These are phyloP conservation scores for Alectura lathami DNA, from an alignment of 2,113 vertebrate species.

Conservation along the genomic window DNA sequence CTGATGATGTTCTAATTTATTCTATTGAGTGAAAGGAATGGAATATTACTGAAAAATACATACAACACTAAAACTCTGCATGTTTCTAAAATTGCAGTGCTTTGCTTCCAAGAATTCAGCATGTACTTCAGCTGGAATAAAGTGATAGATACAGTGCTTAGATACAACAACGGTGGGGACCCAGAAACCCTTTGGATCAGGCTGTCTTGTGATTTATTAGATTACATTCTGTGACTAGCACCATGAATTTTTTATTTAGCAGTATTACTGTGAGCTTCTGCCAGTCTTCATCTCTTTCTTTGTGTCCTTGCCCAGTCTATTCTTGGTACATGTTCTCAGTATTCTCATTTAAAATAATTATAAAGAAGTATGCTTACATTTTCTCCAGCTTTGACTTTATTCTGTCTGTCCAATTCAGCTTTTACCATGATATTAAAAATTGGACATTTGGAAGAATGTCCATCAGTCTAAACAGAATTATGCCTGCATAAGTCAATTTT, in stretches of 20 bases:
- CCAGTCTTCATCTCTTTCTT: constrained; percentile 5
- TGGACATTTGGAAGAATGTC: not conserved
- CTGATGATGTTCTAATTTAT: not conserved
- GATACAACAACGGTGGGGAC: not conserved
- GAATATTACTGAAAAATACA: not conserved
- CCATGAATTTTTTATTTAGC: constrained; percentile 19
- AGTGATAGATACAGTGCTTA: not conserved
- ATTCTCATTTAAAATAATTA: constrained; percentile 20
- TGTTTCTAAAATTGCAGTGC: not conserved
- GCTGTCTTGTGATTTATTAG: constrained; percentile 12
- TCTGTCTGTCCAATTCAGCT: not conserved
- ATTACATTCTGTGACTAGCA: not conserved
- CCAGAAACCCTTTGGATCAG: not conserved
- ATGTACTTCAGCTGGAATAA: not conserved
- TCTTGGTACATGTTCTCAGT: constrained; percentile 15
- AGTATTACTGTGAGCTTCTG: not conserved
- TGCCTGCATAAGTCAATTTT: constrained; percentile 8
- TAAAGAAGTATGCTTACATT: not conserved
- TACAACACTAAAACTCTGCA: not conserved
- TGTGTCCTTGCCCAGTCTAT: constrained; percentile 20
- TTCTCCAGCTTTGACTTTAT: not conserved
- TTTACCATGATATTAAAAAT: not conserved
- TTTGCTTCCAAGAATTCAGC: not conserved
- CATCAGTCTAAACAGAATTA: not conserved
- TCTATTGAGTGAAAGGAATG: not conserved